Evolutionary conservation across 2,888 invertebrate species (phyloP).

Genomic region (Amphipyra berbera): DNA sequence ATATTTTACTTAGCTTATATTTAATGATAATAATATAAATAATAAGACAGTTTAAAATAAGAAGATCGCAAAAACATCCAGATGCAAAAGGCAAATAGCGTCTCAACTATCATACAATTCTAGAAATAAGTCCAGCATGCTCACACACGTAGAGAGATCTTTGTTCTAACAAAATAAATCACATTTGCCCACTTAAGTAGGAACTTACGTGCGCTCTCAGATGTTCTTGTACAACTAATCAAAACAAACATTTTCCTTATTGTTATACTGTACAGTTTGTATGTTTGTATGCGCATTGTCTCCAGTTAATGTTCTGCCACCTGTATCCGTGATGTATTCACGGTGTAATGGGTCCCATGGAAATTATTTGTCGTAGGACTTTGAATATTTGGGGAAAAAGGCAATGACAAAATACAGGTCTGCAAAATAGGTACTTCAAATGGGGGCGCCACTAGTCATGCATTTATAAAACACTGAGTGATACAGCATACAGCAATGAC

Average conservation of each 20-base stretch:
- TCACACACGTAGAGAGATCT: slow-evolving; percentile 29
- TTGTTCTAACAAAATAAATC: slow-evolving; percentile 63
- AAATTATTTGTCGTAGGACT: background rate
- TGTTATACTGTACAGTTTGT: slow-evolving; percentile 30
- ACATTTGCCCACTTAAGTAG: slow-evolving; percentile 62
- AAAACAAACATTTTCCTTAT: slow-evolving; percentile 62
- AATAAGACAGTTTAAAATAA: no score
- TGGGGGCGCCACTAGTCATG: no score
- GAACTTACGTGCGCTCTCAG: slow-evolving; percentile 53
- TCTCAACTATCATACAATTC: slow-evolving; percentile 10
- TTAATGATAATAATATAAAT: no score
- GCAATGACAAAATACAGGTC: no score
- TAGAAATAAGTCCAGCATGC: slow-evolving; percentile 19
- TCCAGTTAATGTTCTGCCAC: slow-evolving; percentile 20
- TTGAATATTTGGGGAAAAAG: background rate
- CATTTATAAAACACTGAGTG: no score
- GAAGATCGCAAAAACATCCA: no score
- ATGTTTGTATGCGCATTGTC: slow-evolving; percentile 17
- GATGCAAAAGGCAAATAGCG: no score
- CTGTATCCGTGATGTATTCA: slow-evolving; percentile 6
- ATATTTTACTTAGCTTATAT: no score
- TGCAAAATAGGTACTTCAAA: no score
- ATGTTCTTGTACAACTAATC: slow-evolving; percentile 62
- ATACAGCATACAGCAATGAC: no score
- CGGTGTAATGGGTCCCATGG: background rate